Percentiles rank a stretch among this genome's conserved stretches.
These are phyloP conservation scores for Strigamia transsilvanica DNA, from an alignment of 2,888 invertebrate species.

Conservation along the genomic window DNA sequence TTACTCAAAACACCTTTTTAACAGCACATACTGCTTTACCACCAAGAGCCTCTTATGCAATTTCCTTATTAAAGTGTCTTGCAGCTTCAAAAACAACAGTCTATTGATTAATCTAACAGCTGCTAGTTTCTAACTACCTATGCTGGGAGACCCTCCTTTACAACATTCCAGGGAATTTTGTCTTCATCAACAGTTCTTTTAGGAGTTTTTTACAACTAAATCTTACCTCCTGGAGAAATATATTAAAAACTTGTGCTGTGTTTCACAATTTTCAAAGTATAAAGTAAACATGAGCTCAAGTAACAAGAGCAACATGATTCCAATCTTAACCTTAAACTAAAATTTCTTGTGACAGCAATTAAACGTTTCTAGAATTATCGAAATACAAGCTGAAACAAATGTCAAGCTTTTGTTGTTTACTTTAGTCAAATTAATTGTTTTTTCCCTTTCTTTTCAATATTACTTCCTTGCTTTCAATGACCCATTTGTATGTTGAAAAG, in stretches of 20 bases:
- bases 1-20: not conserved
- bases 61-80: not conserved
- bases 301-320: not conserved
- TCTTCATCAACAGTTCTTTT: not conserved
- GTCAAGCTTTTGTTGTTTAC: not conserved
- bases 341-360: no score
- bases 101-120: not conserved
- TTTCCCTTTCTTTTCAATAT: no score
- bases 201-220: not conserved
- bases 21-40: not conserved
- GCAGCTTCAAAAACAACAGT: not conserved
- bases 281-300: not conserved
- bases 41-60: not conserved
- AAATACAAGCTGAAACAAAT: no score
- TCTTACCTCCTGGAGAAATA: not conserved
- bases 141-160: not conserved
- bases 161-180: not conserved
- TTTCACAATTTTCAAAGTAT: not conserved
- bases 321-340: no score
- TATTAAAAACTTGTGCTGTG: no score
- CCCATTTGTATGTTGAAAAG: no score
- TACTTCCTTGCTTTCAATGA: no score
- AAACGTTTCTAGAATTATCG: no score
- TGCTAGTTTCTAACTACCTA: not conserved
- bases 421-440: not conserved